Evolutionary conservation across 2,113 vertebrate species (phyloP), one percentile per base, ranked within the genome.

Genomic region (Sorex araneus): DNA sequence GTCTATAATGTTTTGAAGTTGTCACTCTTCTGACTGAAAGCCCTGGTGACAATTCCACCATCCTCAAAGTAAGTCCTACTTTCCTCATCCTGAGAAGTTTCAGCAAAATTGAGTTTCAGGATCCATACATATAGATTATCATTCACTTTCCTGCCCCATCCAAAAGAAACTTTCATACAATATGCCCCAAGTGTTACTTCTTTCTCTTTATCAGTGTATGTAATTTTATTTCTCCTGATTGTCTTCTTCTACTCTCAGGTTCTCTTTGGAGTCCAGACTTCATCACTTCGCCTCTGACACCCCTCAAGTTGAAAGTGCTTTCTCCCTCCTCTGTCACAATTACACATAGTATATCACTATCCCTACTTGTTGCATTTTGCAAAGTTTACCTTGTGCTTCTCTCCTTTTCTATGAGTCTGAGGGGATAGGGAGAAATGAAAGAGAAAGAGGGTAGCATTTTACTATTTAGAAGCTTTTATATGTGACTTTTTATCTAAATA

Each of bases 111-210:
- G 67, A 94, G 25, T 13, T 45, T 71, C n/a, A 78, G 27, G 34
- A 84, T 5, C 25, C 47, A 40, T 13, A 32, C 81, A 76, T 19
- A 32, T 30, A 89, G 40, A 3, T 75, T 89, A 6, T n/a, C 32
- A 66, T 84, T 43, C 15, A 74, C 43, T 89, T 91, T 76, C 89
- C 76, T 91, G 50, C 43, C 21, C 27, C 74, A 84, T 25, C 27
- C 45, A 45, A 92, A 81, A 81, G 16, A 43, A 81, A 81, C 47
- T 84, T 63, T 71, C 60, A 47, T 27, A 80, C 67, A 69, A 23
- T 60, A 18, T 76, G 16, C 40, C 19, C 21, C 23, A 93, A 69
- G 11, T 50, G 69, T 75, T 64, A 60, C n/a, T 75, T 84, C 19
- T 64, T 32, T 85, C 18, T 89, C 57, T 74, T 77, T 94, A 67